phyloP scores from a whole-genome alignment of 2,888 invertebrate genomes.

The Chironomus riparius region DNA sequence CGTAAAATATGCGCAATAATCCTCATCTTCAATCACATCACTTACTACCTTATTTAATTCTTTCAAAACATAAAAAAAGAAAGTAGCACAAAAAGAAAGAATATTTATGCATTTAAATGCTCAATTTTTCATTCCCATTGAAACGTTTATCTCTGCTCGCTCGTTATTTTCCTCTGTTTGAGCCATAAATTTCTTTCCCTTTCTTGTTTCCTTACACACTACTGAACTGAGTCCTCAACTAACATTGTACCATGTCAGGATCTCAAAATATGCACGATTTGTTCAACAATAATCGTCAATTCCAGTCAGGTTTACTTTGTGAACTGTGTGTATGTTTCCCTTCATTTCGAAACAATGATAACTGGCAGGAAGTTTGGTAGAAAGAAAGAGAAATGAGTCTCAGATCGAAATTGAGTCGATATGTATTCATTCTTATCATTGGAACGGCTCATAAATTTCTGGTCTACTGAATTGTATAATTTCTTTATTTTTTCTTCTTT shows the following conservation, averaged over 20 bases:
- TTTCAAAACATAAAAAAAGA: too few species aligned
- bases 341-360: too few species aligned
- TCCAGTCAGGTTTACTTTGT: neutral
- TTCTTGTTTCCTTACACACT: neutral
- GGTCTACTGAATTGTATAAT: slow-evolving; percentile 7
- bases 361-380: too few species aligned
- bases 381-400: neutral
- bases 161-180: neutral
- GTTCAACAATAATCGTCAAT: neutral
- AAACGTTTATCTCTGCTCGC: neutral
- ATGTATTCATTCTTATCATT: neutral
- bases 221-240: too few species aligned
- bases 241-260: neutral
- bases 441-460: slow-evolving; percentile 21
- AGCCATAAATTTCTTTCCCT: neutral
- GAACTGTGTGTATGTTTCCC: too few species aligned
- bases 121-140: neutral
- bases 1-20: too few species aligned
- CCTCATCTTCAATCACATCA: too few species aligned
- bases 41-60: too few species aligned
- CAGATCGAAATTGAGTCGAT: neutral
- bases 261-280: neutral
- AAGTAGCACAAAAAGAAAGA: too few species aligned
- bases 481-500: neutral
- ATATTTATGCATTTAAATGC: neutral